Evolutionary conservation across 2,888 invertebrate species (phyloP), one percentile per base, ranked within the genome.

Genomic region (Erpobdella octoculata): DNA sequence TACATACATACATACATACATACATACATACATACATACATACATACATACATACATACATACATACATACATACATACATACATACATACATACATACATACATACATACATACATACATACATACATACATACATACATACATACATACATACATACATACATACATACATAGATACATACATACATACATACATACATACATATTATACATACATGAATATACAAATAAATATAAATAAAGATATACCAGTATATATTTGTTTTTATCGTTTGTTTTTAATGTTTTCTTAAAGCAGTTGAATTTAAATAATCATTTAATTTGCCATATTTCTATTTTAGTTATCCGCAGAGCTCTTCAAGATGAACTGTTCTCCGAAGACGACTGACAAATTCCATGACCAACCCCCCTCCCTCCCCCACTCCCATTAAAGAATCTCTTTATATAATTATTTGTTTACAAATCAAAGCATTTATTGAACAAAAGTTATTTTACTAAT

Each of bases 1-100:
- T 38, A 48, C 18, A 74, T 59, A 73, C 46, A 73, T 28, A 71
- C 36, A 71, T 38, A 58, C 53, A 74, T 28, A 64, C 71, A 73
- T 21, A 67, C 46, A 71, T 48, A 61, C 61, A 59, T 48, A 70
- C 68, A 38, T 31, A 72, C 59, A 70, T 28, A 71, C 48, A 46
- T 61, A 67, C 71, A 61, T 35, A 46, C 67, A 41, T 68, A 66
- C 66, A 65, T 58, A 66, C 58, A 65, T 15, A 65, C 65, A 65
- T 36, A 58, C 71, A 73, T 66, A 71, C 65, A 71, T 66, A 66
- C 59, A 58, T 33, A 58, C 64, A 59, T 33, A 71, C 65, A 66
- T n/a, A 38, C 33, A 48, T 68, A 8, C 38, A n/a, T 28, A 31
- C 36, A 46, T 28, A 41, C 46, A 41, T 41, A 41, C 46, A 41